Evolutionary conservation across 2,888 invertebrate species (phyloP), one percentile per base, ranked within the genome.

Genomic region (Acronicta alni): DNA sequence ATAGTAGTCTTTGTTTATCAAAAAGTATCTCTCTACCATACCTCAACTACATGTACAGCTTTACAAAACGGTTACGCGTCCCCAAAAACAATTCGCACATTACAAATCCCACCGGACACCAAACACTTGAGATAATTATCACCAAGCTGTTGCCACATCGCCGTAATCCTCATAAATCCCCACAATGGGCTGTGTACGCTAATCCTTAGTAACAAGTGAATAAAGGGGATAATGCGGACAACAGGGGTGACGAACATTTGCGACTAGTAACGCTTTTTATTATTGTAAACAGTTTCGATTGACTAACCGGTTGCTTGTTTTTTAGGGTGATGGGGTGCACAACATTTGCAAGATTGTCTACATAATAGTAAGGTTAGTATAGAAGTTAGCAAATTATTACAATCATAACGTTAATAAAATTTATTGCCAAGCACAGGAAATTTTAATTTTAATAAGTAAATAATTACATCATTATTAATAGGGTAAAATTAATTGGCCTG

Each of bases 131-230:
- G 68, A 65, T 72, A 73, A 73, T 75, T 66, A 67, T 72, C 64
- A 43, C 41, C 72, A 75, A 72, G 67, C 72, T 75, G 75, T 75
- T 75, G 48, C 65, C 48, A 43, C 55, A 18, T 48, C 47, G 53
- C 42, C 48, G 39, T 32, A 20, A 47, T 51, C 67, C 62, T 65
- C 59, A 52, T 54, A 47, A 43, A 32, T 20, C 23, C 48, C 60
- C 51, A 26, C 45, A 54, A 35, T 35, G 35, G 35, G 35, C 35
- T 35, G 61, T 67, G 57, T 55, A 48, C 67, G 55, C 67, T 77
- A 77, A 77, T 77, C 77, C 67, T 52, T 68, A 64, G 35, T 69
- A 75, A 75, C 75, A 67, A 77, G 61, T 65, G 77, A 46, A 69
- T 68, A 69, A 47, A 64, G 60, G 67, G 77, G 73, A 71, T 73